Conservation (phyloP, 2,888 invertebrate genomes). For the Allophyes oxyacanthae region DNA sequence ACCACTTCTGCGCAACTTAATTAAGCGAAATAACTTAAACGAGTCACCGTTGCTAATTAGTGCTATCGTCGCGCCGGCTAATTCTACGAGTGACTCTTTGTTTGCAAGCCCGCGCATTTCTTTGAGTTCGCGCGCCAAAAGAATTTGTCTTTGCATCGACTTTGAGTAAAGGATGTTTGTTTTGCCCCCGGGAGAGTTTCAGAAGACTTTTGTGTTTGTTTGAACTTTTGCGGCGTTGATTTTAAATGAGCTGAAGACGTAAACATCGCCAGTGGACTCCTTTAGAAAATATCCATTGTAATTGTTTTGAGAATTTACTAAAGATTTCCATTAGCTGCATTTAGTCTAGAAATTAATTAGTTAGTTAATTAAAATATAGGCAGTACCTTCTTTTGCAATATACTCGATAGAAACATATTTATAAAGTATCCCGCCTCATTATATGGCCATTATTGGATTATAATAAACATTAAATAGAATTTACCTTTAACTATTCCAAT, state of each 20-base stretch:
- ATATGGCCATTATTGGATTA: neutral
- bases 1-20: constrained; percentile 88
- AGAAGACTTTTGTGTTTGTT: constrained; percentile 72
- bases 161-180: constrained; percentile 85
- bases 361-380: too few relatives aligned
- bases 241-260: constrained; percentile 58
- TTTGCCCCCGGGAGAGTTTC: constrained; percentile 74
- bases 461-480: too few relatives aligned
- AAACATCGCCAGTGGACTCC: constrained; percentile 50
- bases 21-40: constrained; percentile 89
- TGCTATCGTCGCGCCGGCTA: constrained; percentile 83
- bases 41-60: constrained; percentile 88
- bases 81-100: constrained; percentile 87
- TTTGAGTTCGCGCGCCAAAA: constrained; percentile 86
- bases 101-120: constrained; percentile 80
- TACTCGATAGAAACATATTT: too few relatives aligned
- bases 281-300: constrained; percentile 54
- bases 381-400: too few relatives aligned
- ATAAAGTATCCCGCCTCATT: too few relatives aligned
- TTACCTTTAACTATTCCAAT: too few relatives aligned
- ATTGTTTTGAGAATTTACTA: constrained; percentile 18
- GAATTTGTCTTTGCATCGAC: constrained; percentile 88
- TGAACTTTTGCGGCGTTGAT: constrained; percentile 67
- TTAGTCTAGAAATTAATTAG: too few relatives aligned
- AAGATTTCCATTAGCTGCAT: constrained; percentile 2